Evolutionary conservation across 2,888 invertebrate genomes (phyloP).

Genomic region (Subacronicta megacephala): DNA sequence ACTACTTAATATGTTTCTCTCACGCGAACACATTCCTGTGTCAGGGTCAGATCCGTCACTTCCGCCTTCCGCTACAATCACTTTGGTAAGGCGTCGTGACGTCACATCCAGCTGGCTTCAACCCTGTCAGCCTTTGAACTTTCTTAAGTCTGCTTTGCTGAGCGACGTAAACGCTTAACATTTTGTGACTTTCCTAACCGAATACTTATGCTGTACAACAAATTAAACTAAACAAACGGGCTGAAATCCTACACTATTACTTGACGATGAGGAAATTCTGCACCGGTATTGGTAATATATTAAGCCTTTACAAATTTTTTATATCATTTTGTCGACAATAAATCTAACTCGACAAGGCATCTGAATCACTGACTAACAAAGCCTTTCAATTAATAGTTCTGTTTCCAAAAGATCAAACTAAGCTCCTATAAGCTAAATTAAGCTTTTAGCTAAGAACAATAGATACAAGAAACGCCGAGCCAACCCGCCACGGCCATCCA

Average conservation of each 20-base stretch:
- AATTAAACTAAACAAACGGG: too few species aligned
- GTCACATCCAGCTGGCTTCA: slow-evolving; percentile 26
- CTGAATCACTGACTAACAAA: too few species aligned
- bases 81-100: slow-evolving; percentile 6
- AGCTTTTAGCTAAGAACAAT: slow-evolving; percentile 32
- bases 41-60: slow-evolving; percentile 15
- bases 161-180: slow-evolving; percentile 17
- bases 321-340: too few species aligned
- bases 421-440: slow-evolving; percentile 14
- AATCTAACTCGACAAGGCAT: too few species aligned
- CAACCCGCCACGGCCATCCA: slow-evolving; percentile 40
- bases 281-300: too few species aligned
- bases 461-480: slow-evolving; percentile 17
- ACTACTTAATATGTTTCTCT: slow-evolving; percentile 22
- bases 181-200: neutral
- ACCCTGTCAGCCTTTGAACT: slow-evolving; percentile 13
- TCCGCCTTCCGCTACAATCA: slow-evolving; percentile 21
- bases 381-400: too few species aligned
- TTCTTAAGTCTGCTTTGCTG: slow-evolving; percentile 19
- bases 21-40: slow-evolving; percentile 16
- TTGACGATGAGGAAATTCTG: too few species aligned
- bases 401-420: too few species aligned
- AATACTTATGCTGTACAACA: neutral
- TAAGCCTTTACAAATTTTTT: too few species aligned
- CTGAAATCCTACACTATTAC: too few species aligned